Evolutionary conservation across 2,888 invertebrate genomes (phyloP).

Genomic region (Carterocephalus palaemon): DNA sequence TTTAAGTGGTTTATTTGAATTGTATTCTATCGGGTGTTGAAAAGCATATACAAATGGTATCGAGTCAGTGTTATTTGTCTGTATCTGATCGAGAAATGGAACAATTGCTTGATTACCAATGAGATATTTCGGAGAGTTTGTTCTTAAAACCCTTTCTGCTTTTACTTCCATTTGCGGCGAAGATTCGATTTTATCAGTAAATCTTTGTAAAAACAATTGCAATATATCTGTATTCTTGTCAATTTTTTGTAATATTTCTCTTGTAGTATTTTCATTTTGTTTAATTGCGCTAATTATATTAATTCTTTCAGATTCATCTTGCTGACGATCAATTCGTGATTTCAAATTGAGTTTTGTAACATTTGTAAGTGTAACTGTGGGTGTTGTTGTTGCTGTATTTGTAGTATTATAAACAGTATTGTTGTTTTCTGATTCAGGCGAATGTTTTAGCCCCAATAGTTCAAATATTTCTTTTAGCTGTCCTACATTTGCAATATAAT

Average conservation of each 20-base stretch:
- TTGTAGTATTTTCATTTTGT: conserved; percentile 52
- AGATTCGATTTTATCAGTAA: conserved; percentile 40
- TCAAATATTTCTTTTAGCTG: conserved; percentile 6
- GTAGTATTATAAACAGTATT: conserved; percentile 17
- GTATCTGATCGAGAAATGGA: conserved; percentile 7
- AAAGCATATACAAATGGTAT: conserved; percentile 33
- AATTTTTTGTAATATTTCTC: conserved; percentile 56
- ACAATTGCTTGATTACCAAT: conserved; percentile 6
- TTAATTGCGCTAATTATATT: conserved; percentile 44
- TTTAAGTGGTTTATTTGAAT: conserved; percentile 3
- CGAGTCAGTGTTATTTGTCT: conserved; percentile 26
- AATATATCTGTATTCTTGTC: conserved; percentile 57
- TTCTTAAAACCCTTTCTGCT: not conserved
- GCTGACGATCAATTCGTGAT: conserved; percentile 24
- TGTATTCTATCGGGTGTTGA: conserved; percentile 24
- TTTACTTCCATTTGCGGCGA: conserved; percentile 10
- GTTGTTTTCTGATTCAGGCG: conserved; percentile 1
- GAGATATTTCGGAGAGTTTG: conserved; percentile 1
- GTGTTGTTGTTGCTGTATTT: conserved; percentile 18
- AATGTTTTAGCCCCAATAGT: conserved; percentile 4
- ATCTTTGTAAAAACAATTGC: conserved; percentile 49
- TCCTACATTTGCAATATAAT: conserved; percentile 20
- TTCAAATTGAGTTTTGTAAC: not conserved
- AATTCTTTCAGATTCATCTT: conserved; percentile 30
- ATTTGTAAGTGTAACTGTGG: conserved; percentile 10